These are phyloP conservation scores for Xiphophorus hellerii DNA, from an alignment of 2,113 vertebrate species.

Conservation along the genomic window DNA sequence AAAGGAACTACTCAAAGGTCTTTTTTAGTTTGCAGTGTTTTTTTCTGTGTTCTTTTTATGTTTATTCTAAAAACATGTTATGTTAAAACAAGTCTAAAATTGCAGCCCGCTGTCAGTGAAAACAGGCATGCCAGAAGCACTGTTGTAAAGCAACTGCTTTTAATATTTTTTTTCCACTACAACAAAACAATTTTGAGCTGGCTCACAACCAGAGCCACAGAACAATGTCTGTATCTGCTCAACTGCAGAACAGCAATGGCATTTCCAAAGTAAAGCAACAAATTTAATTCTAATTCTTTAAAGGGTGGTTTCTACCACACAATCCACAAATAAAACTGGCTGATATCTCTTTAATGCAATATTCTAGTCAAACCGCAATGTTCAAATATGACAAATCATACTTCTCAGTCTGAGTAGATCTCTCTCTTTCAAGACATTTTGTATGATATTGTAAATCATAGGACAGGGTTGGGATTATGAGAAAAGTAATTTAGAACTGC, in stretches of 20 bases:
- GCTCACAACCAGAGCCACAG: slow-evolving; percentile 51
- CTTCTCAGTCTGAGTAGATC: too few species aligned
- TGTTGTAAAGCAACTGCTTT: slow-evolving; percentile 67
- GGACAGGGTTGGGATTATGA: too few species aligned
- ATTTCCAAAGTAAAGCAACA: slow-evolving; percentile 63
- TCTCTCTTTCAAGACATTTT: too few species aligned
- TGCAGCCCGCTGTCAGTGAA: slow-evolving; percentile 61
- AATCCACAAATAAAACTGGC: slow-evolving; percentile 53
- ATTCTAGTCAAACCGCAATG: slow-evolving; percentile 26
- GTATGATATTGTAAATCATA: too few species aligned
- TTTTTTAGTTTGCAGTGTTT: slow-evolving; percentile 30
- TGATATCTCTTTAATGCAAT: slow-evolving; percentile 37
- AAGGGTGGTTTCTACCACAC: slow-evolving; percentile 44
- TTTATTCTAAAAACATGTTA: slow-evolving; percentile 52
- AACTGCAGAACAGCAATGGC: slow-evolving; percentile 37
- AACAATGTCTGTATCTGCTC: slow-evolving; percentile 49
- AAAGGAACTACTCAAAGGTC: slow-evolving; percentile 24
- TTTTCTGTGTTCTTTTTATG: slow-evolving; percentile 57
- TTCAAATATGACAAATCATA: not conserved
- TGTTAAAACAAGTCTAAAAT: slow-evolving; percentile 54
- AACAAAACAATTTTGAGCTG: slow-evolving; percentile 68
- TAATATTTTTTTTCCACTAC: slow-evolving; percentile 68
- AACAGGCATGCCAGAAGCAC: slow-evolving; percentile 61
- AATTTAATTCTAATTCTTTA: slow-evolving; percentile 57
- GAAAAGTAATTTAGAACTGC: too few species aligned